A percentile compares a stretch with the other conserved stretches of the same genome.
phyloP scores from a whole-genome alignment of 2,797 vertebrate species.

The Gambelia wislizenii region DNA sequence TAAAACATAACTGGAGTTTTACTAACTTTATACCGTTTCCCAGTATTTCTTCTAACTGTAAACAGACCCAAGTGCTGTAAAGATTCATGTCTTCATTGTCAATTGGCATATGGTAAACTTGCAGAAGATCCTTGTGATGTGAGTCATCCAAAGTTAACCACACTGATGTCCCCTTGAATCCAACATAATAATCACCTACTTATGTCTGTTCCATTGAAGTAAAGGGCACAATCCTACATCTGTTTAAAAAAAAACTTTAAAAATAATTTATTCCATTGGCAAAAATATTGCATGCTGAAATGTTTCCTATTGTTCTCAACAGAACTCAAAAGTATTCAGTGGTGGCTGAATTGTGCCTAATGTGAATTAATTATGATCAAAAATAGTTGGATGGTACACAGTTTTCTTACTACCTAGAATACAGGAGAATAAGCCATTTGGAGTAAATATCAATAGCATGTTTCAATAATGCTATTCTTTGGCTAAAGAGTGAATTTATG shows the following conservation, averaged over 20 bases:
- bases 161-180: neutral
- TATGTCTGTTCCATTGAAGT: neutral
- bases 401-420: neutral
- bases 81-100: neutral
- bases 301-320: neutral
- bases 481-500: neutral
- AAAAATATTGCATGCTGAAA: neutral
- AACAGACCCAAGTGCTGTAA: neutral
- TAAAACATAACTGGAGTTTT: constrained; percentile 33
- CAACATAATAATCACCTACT: neutral
- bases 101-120: neutral
- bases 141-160: neutral
- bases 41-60: constrained; percentile 30
- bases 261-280: neutral
- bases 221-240: constrained; percentile 9
- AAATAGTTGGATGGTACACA: neutral
- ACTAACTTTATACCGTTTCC: neutral
- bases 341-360: neutral
- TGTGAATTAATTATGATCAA: neutral
- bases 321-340: neutral
- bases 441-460: neutral
- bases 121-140: neutral
- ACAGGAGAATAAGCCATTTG: neutral
- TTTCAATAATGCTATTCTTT: neutral
- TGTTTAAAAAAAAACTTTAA: neutral